Conservation (phyloP, 2,797 vertebrate species). For the Siniperca undulata region DNA sequence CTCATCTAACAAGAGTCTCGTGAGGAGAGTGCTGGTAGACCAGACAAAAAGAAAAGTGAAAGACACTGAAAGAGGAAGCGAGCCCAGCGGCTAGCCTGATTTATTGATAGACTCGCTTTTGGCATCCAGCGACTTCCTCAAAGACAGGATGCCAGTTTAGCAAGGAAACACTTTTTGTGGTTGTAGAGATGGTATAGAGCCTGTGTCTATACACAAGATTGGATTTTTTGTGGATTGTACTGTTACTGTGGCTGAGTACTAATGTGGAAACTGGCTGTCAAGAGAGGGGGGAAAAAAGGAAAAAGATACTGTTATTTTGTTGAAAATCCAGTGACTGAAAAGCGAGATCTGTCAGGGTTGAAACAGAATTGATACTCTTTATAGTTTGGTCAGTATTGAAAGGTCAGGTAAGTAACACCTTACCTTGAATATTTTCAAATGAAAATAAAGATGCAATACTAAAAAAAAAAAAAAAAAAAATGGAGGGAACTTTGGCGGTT, state of each 20-base stretch:
- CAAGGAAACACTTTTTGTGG: constrained; percentile 44
- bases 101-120: constrained; percentile 71
- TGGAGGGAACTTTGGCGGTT: too few relatives aligned
- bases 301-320: background rate
- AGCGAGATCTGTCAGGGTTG: background rate
- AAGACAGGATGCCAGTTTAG: constrained; percentile 60
- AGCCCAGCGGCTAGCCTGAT: constrained; percentile 64
- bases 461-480: too few relatives aligned
- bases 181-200: background rate
- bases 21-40: constrained; percentile 3
- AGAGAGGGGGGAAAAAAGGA: background rate
- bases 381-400: background rate
- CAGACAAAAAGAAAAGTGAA: constrained; percentile 52
- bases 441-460: background rate
- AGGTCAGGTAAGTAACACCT: background rate
- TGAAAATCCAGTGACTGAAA: constrained; percentile 3
- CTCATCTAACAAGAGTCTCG: constrained; percentile 16
- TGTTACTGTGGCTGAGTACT: constrained; percentile 9
- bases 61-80: constrained; percentile 65
- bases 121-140: constrained; percentile 61
- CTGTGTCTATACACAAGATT: background rate
- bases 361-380: background rate
- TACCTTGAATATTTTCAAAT: background rate
- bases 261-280: constrained; percentile 4
- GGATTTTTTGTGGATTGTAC: constrained; percentile 5